These are phyloP conservation scores for Campoletis raptor DNA, from an alignment of 2,888 invertebrate species.

Conservation along the genomic window DNA sequence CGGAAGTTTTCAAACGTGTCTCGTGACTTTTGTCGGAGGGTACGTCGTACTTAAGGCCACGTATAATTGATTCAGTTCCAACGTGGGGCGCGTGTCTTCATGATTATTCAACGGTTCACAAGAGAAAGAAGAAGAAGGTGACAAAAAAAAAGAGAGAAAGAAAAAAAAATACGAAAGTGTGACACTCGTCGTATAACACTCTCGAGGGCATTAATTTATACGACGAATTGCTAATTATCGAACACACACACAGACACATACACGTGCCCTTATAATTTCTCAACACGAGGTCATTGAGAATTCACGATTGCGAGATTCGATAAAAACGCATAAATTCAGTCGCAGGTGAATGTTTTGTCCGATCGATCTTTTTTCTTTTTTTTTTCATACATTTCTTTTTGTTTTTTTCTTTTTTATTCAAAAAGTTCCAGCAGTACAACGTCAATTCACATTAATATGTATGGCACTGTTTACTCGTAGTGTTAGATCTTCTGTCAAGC, in stretches of 20 bases:
- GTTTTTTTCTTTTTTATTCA: slow-evolving; percentile 9
- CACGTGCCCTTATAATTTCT: slow-evolving; percentile 61
- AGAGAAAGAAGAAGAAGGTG: slow-evolving; percentile 60
- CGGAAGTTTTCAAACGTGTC: neutral
- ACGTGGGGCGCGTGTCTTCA: slow-evolving; percentile 61
- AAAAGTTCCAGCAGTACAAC: neutral
- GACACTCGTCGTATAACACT: slow-evolving; percentile 41
- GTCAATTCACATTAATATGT: slow-evolving; percentile 41
- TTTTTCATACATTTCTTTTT: slow-evolving; percentile 17
- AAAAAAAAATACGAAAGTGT: slow-evolving; percentile 41
- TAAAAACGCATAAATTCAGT: slow-evolving; percentile 59
- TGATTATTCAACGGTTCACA: slow-evolving; percentile 65
- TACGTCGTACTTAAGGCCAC: slow-evolving; percentile 47
- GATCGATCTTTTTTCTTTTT: neutral
- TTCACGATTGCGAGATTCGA: slow-evolving; percentile 66
- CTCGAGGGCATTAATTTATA: slow-evolving; percentile 46
- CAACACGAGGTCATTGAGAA: slow-evolving; percentile 67
- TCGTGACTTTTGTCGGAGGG: neutral
- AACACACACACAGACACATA: slow-evolving; percentile 48
- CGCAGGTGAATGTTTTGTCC: slow-evolving; percentile 49
- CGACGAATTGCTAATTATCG: slow-evolving; percentile 63
- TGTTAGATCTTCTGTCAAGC: slow-evolving; percentile 26
- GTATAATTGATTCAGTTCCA: slow-evolving; percentile 63
- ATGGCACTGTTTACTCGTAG: slow-evolving; percentile 23
- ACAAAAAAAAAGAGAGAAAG: slow-evolving; percentile 57